Percentiles rank a stretch among this genome's conserved stretches.
These are phyloP conservation scores for Idaea aversata DNA, from an alignment of 2,888 invertebrate species.

Conservation along the genomic window DNA sequence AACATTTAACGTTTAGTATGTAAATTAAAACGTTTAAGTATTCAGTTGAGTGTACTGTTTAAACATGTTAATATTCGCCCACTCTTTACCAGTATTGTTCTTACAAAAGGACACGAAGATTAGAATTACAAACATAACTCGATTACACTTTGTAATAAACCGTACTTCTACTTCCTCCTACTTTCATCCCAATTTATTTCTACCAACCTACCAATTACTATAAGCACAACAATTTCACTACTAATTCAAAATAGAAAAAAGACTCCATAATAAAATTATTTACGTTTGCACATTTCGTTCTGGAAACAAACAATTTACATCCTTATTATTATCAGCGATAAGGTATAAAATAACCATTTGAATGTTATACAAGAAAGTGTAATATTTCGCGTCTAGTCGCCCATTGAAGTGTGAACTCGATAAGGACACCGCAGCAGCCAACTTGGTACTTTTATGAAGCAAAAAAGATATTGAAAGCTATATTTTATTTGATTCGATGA, in stretches of 20 bases:
- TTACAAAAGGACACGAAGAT: background rate
- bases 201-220: no score
- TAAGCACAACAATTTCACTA: background rate
- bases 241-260: background rate
- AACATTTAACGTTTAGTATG: background rate
- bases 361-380: conserved; percentile 9
- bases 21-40: background rate
- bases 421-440: conserved; percentile 32
- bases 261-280: background rate
- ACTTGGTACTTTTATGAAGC: conserved; percentile 12
- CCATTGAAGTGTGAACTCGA: conserved; percentile 43
- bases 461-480: background rate
- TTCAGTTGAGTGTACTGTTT: background rate
- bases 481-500: background rate
- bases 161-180: no score
- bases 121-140: no score
- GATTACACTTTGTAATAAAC: no score
- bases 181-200: no score
- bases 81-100: background rate
- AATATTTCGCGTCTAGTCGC: conserved; percentile 35
- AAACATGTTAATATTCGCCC: background rate
- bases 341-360: background rate
- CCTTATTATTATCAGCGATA: background rate
- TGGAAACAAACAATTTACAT: background rate
- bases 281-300: background rate